A percentile compares a stretch with the other conserved stretches of the same genome.
Conservation (phyloP, 2,888 invertebrate species). For the Stenodera caucasica region DNA sequence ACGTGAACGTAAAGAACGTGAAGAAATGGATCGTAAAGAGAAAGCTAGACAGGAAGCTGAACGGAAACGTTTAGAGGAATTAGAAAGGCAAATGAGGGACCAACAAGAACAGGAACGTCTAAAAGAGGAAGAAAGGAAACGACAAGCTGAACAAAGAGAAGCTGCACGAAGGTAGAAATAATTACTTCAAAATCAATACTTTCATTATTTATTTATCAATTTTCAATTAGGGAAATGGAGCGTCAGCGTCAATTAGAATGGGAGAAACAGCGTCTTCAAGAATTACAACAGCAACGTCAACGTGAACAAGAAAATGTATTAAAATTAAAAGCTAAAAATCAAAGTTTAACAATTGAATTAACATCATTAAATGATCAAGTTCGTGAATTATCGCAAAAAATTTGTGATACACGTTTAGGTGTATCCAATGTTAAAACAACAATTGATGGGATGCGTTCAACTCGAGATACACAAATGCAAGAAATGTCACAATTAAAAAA, state of each 20-base stretch:
- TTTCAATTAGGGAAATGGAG: conserved; percentile 82
- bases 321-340: conserved; percentile 84
- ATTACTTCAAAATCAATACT: conserved; percentile 7
- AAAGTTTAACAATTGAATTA: conserved; percentile 79
- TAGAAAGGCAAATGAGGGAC: conserved; percentile 77
- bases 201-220: conserved; percentile 11
- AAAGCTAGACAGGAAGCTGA: conserved; percentile 73
- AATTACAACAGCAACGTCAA: conserved; percentile 82
- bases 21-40: conserved; percentile 86
- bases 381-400: conserved; percentile 77
- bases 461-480: conserved; percentile 87
- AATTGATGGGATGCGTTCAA: conserved; percentile 94
- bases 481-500: conserved; percentile 84
- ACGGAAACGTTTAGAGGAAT: conserved; percentile 83
- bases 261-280: conserved; percentile 85
- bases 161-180: conserved; percentile 64
- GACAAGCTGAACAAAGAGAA: conserved; percentile 78
- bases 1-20: conserved; percentile 88
- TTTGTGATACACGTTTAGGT: conserved; percentile 80
- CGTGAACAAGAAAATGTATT: conserved; percentile 84
- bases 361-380: conserved; percentile 64
- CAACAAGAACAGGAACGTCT: conserved; percentile 76
- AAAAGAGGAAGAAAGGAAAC: conserved; percentile 76
- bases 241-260: conserved; percentile 93
- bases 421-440: conserved; percentile 90